phyloP scores from a whole-genome alignment of 2,797 vertebrate species.

The Fringilla coelebs region DNA sequence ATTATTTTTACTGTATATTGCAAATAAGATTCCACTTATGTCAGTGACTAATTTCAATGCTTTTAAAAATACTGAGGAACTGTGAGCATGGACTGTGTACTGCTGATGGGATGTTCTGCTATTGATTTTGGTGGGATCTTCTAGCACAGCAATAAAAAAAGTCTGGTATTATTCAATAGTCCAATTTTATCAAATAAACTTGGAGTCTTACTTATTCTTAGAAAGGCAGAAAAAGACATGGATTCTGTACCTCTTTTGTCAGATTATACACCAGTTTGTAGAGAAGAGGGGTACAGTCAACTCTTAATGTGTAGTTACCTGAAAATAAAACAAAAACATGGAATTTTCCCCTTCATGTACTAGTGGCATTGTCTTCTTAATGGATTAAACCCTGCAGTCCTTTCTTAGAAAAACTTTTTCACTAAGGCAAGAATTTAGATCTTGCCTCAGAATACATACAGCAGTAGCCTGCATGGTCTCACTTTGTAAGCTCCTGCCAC shows the following conservation, averaged over 20 bases:
- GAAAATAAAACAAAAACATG: slow-evolving; percentile 56
- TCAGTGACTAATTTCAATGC: neutral
- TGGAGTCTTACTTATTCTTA: neutral
- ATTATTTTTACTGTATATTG: neutral
- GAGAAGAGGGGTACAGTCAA: slow-evolving; percentile 93
- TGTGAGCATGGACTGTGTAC: neutral
- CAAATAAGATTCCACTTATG: neutral
- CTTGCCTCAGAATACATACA: neutral
- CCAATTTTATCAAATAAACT: neutral
- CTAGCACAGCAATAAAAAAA: neutral
- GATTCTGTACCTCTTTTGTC: slow-evolving; percentile 86
- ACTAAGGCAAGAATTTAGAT: neutral
- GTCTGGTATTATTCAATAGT: neutral
- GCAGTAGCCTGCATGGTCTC: neutral
- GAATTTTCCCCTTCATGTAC: neutral
- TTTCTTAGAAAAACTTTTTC: neutral
- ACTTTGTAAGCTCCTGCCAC: neutral
- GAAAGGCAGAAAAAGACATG: neutral
- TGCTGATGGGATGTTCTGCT: neutral
- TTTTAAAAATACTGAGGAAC: neutral
- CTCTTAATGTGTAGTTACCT: slow-evolving; percentile 96
- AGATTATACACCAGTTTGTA: slow-evolving; percentile 88
- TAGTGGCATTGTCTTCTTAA: neutral
- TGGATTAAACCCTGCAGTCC: neutral
- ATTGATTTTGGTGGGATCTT: neutral